These are phyloP conservation scores for Platichthys flesus DNA, from an alignment of 2,113 vertebrate species.

Conservation along the genomic window DNA sequence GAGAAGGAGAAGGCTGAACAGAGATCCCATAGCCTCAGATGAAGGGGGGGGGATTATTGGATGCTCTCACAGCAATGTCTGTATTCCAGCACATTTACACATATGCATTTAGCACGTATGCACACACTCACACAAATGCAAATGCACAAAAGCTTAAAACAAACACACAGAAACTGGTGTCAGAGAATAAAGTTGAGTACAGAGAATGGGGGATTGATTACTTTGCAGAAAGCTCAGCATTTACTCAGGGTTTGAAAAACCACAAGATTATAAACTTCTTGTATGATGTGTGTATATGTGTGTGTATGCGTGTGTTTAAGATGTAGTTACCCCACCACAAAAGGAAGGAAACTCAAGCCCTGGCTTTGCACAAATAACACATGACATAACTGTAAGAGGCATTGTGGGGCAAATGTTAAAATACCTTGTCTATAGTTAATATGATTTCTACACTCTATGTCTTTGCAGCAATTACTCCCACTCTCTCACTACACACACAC, in stretches of 20 bases:
- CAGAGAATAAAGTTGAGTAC: constrained; percentile 1
- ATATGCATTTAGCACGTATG: background rate
- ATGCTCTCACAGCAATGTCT: constrained; percentile 28
- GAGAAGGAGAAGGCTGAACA: constrained; percentile 18
- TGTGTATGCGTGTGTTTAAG: constrained; percentile 36
- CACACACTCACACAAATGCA: background rate
- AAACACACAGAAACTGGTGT: constrained; percentile 10
- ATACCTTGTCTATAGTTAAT: constrained; percentile 25
- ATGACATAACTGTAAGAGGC: constrained; percentile 23
- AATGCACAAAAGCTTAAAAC: constrained; percentile 9
- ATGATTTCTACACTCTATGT: background rate
- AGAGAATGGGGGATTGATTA: constrained; percentile 9
- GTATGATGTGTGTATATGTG: constrained; percentile 32
- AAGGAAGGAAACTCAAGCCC: constrained; percentile 44
- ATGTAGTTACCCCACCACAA: constrained; percentile 43
- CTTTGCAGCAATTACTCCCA: background rate
- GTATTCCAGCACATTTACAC: background rate
- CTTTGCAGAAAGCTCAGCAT: constrained; percentile 44
- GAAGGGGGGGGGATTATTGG: constrained; percentile 37
- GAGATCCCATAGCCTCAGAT: constrained; percentile 30
- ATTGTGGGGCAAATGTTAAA: constrained; percentile 33
- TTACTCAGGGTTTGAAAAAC: constrained; percentile 52
- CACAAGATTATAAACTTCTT: constrained; percentile 50
- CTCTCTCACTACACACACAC: background rate
- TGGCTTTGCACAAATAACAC: constrained; percentile 41